Base-by-base conservation (phyloP, 2,113 vertebrate species). In the Lynx canadensis region DNA sequence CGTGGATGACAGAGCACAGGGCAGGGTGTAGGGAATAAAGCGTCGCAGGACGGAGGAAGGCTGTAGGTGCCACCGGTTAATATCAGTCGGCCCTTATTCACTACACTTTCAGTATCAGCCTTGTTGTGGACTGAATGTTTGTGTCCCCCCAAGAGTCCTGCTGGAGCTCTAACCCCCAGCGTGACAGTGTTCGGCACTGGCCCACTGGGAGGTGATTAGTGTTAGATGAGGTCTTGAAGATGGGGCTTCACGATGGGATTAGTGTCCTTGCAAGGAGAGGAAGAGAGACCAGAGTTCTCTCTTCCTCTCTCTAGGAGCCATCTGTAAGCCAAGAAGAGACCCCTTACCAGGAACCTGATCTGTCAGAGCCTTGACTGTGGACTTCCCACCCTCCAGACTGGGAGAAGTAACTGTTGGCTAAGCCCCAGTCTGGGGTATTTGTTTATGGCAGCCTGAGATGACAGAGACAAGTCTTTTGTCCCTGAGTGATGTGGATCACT, bases 81-180 rank as follows among this genome's bases (percentile, higher is more conserved):
- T 57, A 0, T 55, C 5, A 1, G 0, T 0, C 11, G 27, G 4
- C 15, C 41, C 73, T n/a, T 10, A 18, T 38, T 89, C 9, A 3
- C 38, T 0, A 0, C 1, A 5, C 13, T 71, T 19, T 3, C 4
- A 45, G 50, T 14, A 23, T 2, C 12, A 52, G 31, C 23, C 55
- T 80, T 27, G 15, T 27, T 6, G 3, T 4, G 4, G 25, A 11
- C 4, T 5, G 1, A 15, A 27, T 45, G 18, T 13, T 12, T 66
- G 15, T 60, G 50, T 4, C 21, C 6, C n/a, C 50, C 3, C 1
- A 5, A 0, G 45, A 27, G 15, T 45, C 23, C 0, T 27, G 7
- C 5, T 45, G n/a, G 31, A 31, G 38, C 19, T 41, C 29, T 69
- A 3, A 5, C 12, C 6, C 38, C 25, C 38, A 3, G 1, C 13